Base-by-base conservation (phyloP, 2,113 vertebrate genomes). In the Balaenoptera acutorostrata region DNA sequence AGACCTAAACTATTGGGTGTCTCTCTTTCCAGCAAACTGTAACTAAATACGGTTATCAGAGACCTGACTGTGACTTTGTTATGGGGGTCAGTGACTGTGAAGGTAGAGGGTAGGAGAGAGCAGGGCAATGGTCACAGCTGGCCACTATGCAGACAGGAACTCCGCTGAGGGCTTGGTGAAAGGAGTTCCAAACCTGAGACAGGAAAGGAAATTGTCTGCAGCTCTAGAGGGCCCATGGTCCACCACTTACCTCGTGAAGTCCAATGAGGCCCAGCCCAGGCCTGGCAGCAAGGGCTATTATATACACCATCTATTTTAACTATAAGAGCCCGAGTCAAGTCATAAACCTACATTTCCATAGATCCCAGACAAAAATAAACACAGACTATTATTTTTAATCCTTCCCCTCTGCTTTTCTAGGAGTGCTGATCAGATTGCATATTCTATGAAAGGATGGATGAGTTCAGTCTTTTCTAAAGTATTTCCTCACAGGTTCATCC, bases 351-450 rank as follows among this genome's bases (percentile, higher is more conserved):
- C 96, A 98, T 98, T 96, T 98, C 98, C 97, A 98, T 98, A 97
- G 96, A 96, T 97, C 96, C 97, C 96, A 98, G 98, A 99, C 98
- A 98, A 99, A 99, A 99, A 98, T 98, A 98, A 98, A 98, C 98
- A 98, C 81, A 98, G 85, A 81, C 93, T 98, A 46, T 97, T 97
- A 96, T 96, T 98, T 95, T 97, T 98, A 98, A 98, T 98, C 98
- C 96, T 68, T 97, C 86, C 95, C 84, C 84, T 97, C 77, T 87
- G 57, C 96, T 96, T 97, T 97, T 95, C 95, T 78, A 89, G 3
- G 72, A 78, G 90, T 93, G 88, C 98, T 98, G 98, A 98, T 98
- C 98, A 98, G 98, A 98, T 97, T 98, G 97, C 84, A n/a, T 66
- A 74, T 97, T 96, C 97, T 96, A 39, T 41, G 92, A 96, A 98